These are phyloP conservation scores for Gadopsis bispinosus DNA, from an alignment of 2,797 vertebrate genomes.

Conservation along the genomic window DNA sequence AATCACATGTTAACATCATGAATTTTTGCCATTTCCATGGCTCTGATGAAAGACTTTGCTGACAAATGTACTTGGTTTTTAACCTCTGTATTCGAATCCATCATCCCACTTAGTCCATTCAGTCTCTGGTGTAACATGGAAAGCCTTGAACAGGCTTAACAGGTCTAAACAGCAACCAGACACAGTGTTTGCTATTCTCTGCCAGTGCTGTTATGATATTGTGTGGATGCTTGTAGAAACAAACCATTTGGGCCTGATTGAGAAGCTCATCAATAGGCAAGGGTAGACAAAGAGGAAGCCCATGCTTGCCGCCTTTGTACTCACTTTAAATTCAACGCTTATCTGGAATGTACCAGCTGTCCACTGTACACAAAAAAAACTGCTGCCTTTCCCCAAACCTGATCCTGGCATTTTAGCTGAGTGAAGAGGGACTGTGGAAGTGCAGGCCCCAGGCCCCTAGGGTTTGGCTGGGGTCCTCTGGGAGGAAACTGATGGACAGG, in stretches of 20 bases:
- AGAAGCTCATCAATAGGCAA: conserved; percentile 79
- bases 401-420: conserved; percentile 80
- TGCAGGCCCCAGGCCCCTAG: conserved; percentile 69
- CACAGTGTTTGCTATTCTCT: conserved; percentile 53
- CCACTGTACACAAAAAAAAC: conserved; percentile 83
- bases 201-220: conserved; percentile 74
- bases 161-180: conserved; percentile 67
- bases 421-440: conserved; percentile 66
- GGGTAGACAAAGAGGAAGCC: conserved; percentile 74
- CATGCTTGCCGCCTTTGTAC: conserved; percentile 75
- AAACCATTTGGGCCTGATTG: conserved; percentile 78
- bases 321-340: conserved; percentile 86
- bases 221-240: conserved; percentile 74
- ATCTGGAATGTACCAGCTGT: conserved; percentile 88
- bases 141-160: conserved; percentile 63
- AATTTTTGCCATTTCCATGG: background rate
- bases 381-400: conserved; percentile 84
- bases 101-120: conserved; percentile 64
- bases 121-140: conserved; percentile 63
- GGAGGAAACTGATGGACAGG: conserved; percentile 81
- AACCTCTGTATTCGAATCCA: conserved; percentile 57
- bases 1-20: conserved; percentile 12
- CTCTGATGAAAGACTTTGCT: conserved; percentile 46
- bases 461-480: conserved; percentile 68
- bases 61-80: conserved; percentile 59